Conservation (phyloP, 92 coral and sea anemone genomes). For the Umimayanthus chanpuru region DNA sequence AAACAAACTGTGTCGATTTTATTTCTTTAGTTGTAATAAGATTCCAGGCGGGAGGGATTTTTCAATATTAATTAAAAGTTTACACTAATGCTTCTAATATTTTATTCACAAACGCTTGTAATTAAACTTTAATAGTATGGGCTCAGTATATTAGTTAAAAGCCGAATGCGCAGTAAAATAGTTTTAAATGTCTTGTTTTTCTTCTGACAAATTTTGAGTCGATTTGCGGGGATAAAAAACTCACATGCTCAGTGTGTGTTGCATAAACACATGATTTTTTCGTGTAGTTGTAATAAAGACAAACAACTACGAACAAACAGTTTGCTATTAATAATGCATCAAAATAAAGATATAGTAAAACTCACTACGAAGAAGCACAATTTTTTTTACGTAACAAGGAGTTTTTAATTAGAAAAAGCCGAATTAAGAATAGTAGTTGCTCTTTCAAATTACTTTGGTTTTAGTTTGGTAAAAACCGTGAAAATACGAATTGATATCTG, state of each 20-base stretch:
- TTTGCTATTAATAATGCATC: constrained; percentile 66
- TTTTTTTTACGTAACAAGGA: not conserved
- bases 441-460: not conserved
- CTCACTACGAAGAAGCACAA: constrained; percentile 33
- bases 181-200: constrained; percentile 36
- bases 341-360: constrained; percentile 61
- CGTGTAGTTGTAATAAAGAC: constrained; percentile 39
- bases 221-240: not conserved
- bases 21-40: not conserved
- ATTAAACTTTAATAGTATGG: constrained; percentile 43
- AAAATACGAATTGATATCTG: not conserved
- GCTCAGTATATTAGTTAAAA: constrained; percentile 40
- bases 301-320: constrained; percentile 62
- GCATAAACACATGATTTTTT: not conserved
- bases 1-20: not conserved
- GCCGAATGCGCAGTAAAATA: constrained; percentile 32
- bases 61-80: constrained; percentile 47
- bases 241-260: not conserved
- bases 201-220: constrained; percentile 16
- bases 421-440: not conserved
- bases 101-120: constrained; percentile 48
- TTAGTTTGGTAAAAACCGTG: not conserved
- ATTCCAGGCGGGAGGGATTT: constrained; percentile 17
- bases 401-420: not conserved
- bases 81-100: constrained; percentile 41